These are phyloP conservation scores for Euleptes europaea DNA, from an alignment of 2,113 vertebrate species.

Conservation along the genomic window DNA sequence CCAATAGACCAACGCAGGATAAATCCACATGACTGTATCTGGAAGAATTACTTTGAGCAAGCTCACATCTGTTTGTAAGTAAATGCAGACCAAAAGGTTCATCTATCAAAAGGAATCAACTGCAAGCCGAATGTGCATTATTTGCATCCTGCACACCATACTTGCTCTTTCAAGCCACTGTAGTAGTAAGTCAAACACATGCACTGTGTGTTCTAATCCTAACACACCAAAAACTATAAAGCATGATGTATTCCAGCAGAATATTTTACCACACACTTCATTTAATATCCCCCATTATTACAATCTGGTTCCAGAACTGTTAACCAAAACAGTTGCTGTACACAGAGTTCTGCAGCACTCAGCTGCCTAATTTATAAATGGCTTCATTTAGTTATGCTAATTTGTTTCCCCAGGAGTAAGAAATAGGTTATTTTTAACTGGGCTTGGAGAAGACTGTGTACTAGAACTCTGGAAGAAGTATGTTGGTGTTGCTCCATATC, in stretches of 20 bases:
- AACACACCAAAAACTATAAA: constrained; percentile 61
- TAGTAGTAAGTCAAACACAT: constrained; percentile 59
- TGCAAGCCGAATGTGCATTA: constrained; percentile 68
- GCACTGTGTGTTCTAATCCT: constrained; percentile 48
- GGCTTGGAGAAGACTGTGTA: neutral
- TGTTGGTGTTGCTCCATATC: neutral
- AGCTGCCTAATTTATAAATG: constrained; percentile 57
- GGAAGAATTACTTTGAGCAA: constrained; percentile 49
- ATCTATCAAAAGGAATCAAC: constrained; percentile 64
- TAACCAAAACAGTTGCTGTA: constrained; percentile 73
- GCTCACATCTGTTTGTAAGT: constrained; percentile 60
- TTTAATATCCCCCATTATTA: constrained; percentile 66
- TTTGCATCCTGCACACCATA: constrained; percentile 60
- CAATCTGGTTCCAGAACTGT: constrained; percentile 72
- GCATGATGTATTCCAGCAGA: constrained; percentile 60
- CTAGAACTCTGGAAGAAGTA: neutral
- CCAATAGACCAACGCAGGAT: constrained; percentile 23
- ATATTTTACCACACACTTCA: constrained; percentile 52
- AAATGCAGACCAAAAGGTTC: constrained; percentile 66
- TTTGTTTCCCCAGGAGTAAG: constrained; percentile 41
- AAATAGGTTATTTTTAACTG: neutral
- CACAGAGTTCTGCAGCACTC: constrained; percentile 67
- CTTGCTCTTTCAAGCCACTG: constrained; percentile 59
- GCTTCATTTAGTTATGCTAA: constrained; percentile 57
- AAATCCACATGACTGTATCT: constrained; percentile 60